phyloP scores from a whole-genome alignment of 2,113 vertebrate genomes.

The Crocuta crocuta region DNA sequence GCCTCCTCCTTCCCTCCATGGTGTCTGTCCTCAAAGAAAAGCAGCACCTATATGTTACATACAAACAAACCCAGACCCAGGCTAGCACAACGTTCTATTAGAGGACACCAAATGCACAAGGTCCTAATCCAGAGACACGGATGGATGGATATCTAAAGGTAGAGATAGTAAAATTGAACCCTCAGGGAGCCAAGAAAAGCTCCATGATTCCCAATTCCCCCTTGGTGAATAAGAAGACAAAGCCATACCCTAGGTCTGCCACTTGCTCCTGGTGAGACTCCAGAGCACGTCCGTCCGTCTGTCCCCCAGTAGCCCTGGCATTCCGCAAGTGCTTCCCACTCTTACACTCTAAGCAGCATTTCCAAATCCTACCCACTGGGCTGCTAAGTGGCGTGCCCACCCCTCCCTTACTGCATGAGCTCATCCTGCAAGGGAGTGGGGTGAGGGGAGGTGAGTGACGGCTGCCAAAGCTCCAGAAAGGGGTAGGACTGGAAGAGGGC shows the following conservation, averaged over 20 bases:
- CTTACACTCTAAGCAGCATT: neutral
- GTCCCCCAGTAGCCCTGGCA: neutral
- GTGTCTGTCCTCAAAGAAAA: conserved; percentile 41
- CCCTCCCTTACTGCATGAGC: neutral
- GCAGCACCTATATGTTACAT: neutral
- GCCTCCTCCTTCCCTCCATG: neutral
- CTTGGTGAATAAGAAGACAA: conserved; percentile 6
- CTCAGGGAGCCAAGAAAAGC: neutral
- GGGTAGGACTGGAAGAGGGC: neutral
- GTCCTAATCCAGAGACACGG: conserved; percentile 22
- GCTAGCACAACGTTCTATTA: neutral
- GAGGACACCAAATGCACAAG: neutral
- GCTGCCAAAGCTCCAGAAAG: conserved; percentile 33
- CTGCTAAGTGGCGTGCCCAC: neutral
- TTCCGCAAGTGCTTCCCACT: conserved; percentile 14
- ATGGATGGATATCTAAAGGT: neutral
- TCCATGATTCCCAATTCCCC: neutral
- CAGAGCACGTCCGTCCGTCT: neutral
- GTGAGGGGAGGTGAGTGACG: neutral
- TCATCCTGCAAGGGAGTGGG: neutral
- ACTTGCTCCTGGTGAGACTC: conserved; percentile 9
- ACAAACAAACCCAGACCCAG: neutral
- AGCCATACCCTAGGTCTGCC: neutral
- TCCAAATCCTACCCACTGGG: conserved; percentile 32
- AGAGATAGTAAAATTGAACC: neutral